phyloP scores from a whole-genome alignment of 2,888 invertebrate genomes.

The Acronicta psi region DNA sequence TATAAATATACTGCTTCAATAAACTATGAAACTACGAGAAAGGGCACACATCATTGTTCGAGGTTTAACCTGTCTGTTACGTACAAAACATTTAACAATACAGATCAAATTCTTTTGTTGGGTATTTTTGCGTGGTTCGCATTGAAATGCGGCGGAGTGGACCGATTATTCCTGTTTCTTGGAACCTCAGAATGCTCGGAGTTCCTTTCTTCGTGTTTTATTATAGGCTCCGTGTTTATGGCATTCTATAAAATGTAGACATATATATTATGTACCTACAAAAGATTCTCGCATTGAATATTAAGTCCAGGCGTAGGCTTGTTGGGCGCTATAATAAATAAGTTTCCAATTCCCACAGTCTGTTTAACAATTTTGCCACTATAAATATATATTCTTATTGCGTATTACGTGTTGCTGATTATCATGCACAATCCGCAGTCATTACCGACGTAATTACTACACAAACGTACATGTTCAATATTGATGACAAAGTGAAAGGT shows the following conservation, averaged over 20 bases:
- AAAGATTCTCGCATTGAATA: conserved; percentile 3
- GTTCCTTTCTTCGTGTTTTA: conserved; percentile 47
- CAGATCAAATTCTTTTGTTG: conserved; percentile 55
- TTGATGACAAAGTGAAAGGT: conserved; percentile 41
- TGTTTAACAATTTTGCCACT: background rate
- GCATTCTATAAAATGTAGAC: conserved; percentile 26
- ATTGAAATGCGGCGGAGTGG: conserved; percentile 54
- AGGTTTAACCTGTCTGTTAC: conserved; percentile 19
- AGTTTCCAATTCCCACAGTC: too few relatives aligned
- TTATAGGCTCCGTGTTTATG: conserved; percentile 20
- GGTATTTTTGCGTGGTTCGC: conserved; percentile 41
- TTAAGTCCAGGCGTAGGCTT: conserved; percentile 22
- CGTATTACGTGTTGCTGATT: conserved; percentile 7
- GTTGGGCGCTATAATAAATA: background rate
- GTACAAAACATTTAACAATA: conserved; percentile 35
- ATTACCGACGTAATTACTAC: conserved; percentile 10
- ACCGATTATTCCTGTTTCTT: conserved; percentile 52
- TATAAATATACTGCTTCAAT: conserved; percentile 7
- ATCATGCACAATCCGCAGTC: conserved; percentile 4
- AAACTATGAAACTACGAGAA: conserved; percentile 9
- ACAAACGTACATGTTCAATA: conserved; percentile 23
- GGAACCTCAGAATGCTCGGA: conserved; percentile 28
- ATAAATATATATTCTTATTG: background rate
- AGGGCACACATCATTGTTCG: conserved; percentile 21
- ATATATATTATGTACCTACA: conserved; percentile 21